These are phyloP conservation scores for Setophaga kirtlandii DNA, from an alignment of 2,113 vertebrate species.

Conservation along the genomic window DNA sequence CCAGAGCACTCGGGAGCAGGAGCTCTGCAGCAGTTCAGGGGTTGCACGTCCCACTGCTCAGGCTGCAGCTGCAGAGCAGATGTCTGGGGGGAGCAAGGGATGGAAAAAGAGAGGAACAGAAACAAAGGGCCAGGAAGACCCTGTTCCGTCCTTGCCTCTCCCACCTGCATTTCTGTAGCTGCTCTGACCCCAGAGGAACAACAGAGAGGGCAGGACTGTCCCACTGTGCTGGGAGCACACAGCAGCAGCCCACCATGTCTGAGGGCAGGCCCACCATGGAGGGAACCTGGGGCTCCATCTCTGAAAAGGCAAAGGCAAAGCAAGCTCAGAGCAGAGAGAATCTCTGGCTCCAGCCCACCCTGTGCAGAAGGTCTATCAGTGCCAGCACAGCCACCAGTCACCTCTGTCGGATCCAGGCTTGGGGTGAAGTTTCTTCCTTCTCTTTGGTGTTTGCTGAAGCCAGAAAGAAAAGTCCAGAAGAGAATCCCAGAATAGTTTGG, in stretches of 20 bases:
- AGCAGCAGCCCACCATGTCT: background rate
- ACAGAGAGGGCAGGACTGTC: background rate
- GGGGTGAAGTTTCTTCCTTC: background rate
- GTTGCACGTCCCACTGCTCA: background rate
- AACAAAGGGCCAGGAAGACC: slow-evolving; percentile 42
- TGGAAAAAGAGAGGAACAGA: background rate
- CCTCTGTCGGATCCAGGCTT: accelerated
- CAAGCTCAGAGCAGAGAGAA: background rate
- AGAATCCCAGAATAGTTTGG: background rate
- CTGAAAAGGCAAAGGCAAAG: background rate
- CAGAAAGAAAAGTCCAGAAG: background rate
- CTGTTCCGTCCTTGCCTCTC: background rate
- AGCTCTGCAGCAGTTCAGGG: accelerated
- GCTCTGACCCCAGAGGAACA: background rate
- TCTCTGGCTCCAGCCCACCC: background rate
- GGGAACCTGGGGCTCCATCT: background rate
- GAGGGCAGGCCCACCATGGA: background rate
- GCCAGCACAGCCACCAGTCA: accelerated
- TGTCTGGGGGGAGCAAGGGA: background rate
- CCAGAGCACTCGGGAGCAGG: background rate
- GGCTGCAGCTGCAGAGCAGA: slow-evolving; percentile 48
- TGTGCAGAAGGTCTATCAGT: accelerated
- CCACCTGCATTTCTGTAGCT: slow-evolving; percentile 9
- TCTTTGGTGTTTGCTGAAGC: background rate
- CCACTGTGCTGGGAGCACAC: accelerated